Base-by-base conservation (phyloP, 2,888 invertebrate genomes). In the Sinhomidia bicolor region DNA sequence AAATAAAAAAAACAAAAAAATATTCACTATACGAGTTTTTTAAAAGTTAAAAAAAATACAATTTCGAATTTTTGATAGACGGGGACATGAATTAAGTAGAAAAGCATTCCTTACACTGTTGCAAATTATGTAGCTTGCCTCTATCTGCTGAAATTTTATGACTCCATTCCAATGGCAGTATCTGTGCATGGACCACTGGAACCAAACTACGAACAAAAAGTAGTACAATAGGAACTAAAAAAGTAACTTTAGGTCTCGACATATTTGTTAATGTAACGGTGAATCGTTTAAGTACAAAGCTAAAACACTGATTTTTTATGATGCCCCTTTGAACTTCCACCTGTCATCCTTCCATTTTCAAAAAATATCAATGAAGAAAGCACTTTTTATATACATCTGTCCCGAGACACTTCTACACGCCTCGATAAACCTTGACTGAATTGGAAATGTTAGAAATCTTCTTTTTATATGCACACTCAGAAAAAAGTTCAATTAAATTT, bases 201-300 rank as follows among this genome's bases (percentile, higher is more conserved):
- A 89, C 32, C 20, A 89, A 26, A 23, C 60, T 20, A 17, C 89
- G 47, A 29, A 82, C 36, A n/a, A 81, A 47, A 6, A 89, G 78
- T 17, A 89, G 51, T 12, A 68, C 29, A 26, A 62, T 54, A 2
- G 76, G 47, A 65, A 83, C 4, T 12, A 82, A 41, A 57, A 65
- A 12, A 57, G 47, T 6, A 23, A 44, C 26, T 51, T 29, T 81
- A 0, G 81, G 62, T 17, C 60, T 81, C 26, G 57, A 5, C 87
- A 87, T 87, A 0, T 12, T 71, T 44, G 44, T n/a, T n/a, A 20
- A 20, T 57, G 10, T 20, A 10, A 26, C 9, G 26, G 10, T 23
- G 17, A 20, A 7, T 20, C 7, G 36, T 41, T 36, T 14, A 17
- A 62, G 36, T 36, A 4, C 23, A 23, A 17, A 41, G 7, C 1